Evolutionary conservation across 2,113 vertebrate species (phyloP), one percentile per base, ranked within the genome.

Genomic region (Heterotis niloticus): DNA sequence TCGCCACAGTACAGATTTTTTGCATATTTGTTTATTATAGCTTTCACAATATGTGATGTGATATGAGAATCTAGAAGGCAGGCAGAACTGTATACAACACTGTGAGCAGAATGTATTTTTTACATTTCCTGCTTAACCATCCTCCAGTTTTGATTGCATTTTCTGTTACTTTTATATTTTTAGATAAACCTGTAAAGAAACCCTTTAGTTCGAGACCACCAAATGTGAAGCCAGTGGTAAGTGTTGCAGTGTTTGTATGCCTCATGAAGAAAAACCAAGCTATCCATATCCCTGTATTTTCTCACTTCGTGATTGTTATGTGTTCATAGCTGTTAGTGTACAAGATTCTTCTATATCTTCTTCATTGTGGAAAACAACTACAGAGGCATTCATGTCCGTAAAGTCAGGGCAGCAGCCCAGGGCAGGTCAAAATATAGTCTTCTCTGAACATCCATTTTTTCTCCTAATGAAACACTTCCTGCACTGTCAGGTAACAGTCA

Each of bases 181-280:
- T 83, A 92, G 91, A 89, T 76, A 91, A 91, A 82, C 87, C 77
- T 18, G 7, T 51, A 13, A 83, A 84, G 77, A 90, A 87, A 76
- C 52, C 83, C 0, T 86, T 71, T 78, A 91, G 90, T 64, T 64
- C 78, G 1, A 80, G 77, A 0, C 83, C 79, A 11, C 66, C 84
- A 64, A 78, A 85, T 0, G 73, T 20, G 66, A 87, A 84, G 69
- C 79, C 83, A 54, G 18, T 84, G 86, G 87, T 88, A 82, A 84
- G 84, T 75, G n/a, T 28, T 26, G 34, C 0, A 9, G 44, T 70
- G 60, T 24, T 59, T 78, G 59, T 76, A 59, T 77, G 76, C 24
- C 51, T 75, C 28, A 34, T 54, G 52, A 60, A 28, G 54, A 79
- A 64, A 72, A n/a, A 74, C 14, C 57, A 28, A 56, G 28, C 23